phyloP scores from a whole-genome alignment of 2,888 invertebrate species.

The Athripsodes cinereus region DNA sequence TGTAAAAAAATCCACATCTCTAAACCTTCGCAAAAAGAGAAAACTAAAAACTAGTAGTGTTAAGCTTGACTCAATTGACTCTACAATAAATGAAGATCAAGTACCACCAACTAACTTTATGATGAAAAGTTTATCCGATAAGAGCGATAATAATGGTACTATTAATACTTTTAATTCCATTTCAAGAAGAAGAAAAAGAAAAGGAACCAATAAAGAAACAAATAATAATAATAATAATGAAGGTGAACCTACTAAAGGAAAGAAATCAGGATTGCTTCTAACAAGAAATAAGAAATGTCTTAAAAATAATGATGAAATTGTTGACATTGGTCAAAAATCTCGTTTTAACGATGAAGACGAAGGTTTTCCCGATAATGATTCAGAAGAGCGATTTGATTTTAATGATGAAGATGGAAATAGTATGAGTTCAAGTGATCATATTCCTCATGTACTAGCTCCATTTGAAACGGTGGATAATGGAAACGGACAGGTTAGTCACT shows the following conservation, averaged over 20 bases:
- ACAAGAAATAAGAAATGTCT: slow-evolving; percentile 2
- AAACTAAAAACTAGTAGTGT: slow-evolving; percentile 11
- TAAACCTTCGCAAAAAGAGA: slow-evolving; percentile 18
- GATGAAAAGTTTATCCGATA: background rate
- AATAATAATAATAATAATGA: slow-evolving; percentile 10
- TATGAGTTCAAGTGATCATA: slow-evolving; percentile 32
- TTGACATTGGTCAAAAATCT: background rate
- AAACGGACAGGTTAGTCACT: slow-evolving; percentile 29
- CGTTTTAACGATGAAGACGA: slow-evolving; percentile 26
- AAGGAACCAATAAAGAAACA: background rate
- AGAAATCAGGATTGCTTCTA: background rate
- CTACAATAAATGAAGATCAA: background rate
- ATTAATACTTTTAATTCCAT: too few relatives aligned
- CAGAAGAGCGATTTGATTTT: slow-evolving; percentile 21
- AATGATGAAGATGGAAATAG: slow-evolving; percentile 19
- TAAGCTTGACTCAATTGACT: slow-evolving; percentile 4
- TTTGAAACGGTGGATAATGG: slow-evolving; percentile 37
- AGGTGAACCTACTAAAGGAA: background rate
- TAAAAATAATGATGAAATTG: background rate
- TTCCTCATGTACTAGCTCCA: slow-evolving; percentile 48
- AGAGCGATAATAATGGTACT: background rate
- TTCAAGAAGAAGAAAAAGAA: slow-evolving; percentile 3
- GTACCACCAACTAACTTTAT: background rate
- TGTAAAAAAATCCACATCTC: slow-evolving; percentile 21
- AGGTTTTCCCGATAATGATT: slow-evolving; percentile 22